These are phyloP conservation scores for Pandion haliaetus DNA, from an alignment of 2,113 vertebrate species.

Conservation along the genomic window DNA sequence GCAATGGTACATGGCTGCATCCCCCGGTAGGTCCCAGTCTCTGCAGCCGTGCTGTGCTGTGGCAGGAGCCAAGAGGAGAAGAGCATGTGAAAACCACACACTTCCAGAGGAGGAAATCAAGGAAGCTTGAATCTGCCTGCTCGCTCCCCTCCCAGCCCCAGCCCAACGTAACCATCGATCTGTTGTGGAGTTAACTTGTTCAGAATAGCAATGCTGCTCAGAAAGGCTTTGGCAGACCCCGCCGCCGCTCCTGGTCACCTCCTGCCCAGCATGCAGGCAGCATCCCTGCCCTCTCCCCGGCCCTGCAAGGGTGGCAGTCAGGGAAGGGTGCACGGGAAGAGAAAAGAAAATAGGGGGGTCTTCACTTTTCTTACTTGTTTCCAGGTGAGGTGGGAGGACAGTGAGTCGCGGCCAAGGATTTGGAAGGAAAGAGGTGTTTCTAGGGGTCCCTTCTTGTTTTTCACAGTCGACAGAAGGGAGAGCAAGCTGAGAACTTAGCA, in stretches of 20 bases:
- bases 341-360: not conserved
- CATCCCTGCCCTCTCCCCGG: not conserved
- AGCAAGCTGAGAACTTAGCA: not conserved
- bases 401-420: not conserved
- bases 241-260: not conserved
- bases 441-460: not conserved
- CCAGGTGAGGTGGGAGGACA: not conserved
- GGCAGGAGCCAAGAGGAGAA: not conserved
- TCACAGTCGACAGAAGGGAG: not conserved
- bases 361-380: not conserved
- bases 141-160: not conserved
- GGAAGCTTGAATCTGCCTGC: not conserved
- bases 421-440: not conserved
- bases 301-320: not conserved
- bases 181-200: slow-evolving; percentile 19
- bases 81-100: not conserved
- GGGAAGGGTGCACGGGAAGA: not conserved
- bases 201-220: slow-evolving; percentile 12
- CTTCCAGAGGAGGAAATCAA: not conserved
- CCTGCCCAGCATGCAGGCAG: not conserved
- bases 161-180: not conserved
- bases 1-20: not conserved
- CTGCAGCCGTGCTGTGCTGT: rapidly evolving
- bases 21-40: not conserved
- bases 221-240: not conserved